phyloP scores from a whole-genome alignment of 2,888 invertebrate species.

The Sphaerophoria taeniata region DNA sequence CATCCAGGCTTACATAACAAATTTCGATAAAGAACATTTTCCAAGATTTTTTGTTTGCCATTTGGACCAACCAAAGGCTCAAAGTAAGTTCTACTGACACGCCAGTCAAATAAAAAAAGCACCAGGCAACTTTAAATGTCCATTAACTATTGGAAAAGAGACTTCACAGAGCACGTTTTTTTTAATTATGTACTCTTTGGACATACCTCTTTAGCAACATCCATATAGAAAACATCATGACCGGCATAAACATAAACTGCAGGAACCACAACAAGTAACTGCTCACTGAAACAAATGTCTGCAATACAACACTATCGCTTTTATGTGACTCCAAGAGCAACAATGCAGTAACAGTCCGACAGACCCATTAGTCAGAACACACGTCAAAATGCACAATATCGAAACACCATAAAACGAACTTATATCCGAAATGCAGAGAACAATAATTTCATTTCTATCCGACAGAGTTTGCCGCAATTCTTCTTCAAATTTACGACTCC shows the following conservation, averaged over 20 bases:
- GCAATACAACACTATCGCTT: background rate
- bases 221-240: constrained; percentile 9
- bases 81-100: too few relatives aligned
- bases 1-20: too few relatives aligned
- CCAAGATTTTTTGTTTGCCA: too few relatives aligned
- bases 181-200: background rate
- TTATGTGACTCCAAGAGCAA: background rate
- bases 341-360: background rate
- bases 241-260: background rate
- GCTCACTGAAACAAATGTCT: background rate
- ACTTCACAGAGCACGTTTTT: too few relatives aligned
- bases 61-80: too few relatives aligned
- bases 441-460: background rate
- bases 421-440: background rate
- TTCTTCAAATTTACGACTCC: background rate
- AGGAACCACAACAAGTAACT: background rate
- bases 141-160: too few relatives aligned
- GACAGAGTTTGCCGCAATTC: background rate
- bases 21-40: too few relatives aligned
- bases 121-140: too few relatives aligned
- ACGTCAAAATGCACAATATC: background rate
- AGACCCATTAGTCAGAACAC: background rate
- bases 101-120: too few relatives aligned
- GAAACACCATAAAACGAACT: background rate
- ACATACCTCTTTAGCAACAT: constrained; percentile 13